phyloP scores from a whole-genome alignment of 2,113 vertebrate genomes.

The Synodontis membranacea region DNA sequence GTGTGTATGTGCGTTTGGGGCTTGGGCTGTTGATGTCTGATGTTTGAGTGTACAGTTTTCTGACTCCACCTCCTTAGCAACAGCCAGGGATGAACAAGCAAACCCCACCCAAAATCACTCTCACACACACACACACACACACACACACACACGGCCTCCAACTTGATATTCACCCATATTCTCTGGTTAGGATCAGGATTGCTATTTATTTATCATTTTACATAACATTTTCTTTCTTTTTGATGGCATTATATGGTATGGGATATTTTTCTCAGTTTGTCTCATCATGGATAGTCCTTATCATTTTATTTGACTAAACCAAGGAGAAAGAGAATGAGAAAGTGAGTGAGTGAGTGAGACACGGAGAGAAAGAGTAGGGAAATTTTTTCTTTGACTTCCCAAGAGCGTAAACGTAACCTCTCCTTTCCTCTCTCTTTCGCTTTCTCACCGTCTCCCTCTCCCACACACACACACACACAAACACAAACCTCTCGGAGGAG shows the following conservation, averaged over 20 bases:
- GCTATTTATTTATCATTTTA: not conserved
- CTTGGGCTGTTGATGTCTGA: not conserved
- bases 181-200: not conserved
- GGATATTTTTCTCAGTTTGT: not conserved
- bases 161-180: not conserved
- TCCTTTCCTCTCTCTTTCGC: slow-evolving; percentile 37
- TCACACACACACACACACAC: slow-evolving; percentile 41
- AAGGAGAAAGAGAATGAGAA: not conserved
- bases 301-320: not conserved
- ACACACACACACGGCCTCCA: not conserved
- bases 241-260: not conserved
- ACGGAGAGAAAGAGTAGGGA: not conserved
- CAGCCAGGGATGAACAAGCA: slow-evolving; percentile 45
- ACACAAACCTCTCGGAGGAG: slow-evolving; percentile 26
- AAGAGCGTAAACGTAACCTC: slow-evolving; percentile 58
- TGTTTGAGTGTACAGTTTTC: slow-evolving; percentile 32
- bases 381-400: slow-evolving; percentile 54
- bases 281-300: not conserved
- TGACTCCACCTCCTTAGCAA: slow-evolving; percentile 60
- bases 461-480: slow-evolving; percentile 24
- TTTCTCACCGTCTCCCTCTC: not conserved
- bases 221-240: not conserved
- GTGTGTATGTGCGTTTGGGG: not conserved
- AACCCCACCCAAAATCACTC: slow-evolving; percentile 20
- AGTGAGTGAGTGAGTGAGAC: not conserved